phyloP scores from a whole-genome alignment of 2,888 invertebrate species.

The Matsumyia berberina region DNA sequence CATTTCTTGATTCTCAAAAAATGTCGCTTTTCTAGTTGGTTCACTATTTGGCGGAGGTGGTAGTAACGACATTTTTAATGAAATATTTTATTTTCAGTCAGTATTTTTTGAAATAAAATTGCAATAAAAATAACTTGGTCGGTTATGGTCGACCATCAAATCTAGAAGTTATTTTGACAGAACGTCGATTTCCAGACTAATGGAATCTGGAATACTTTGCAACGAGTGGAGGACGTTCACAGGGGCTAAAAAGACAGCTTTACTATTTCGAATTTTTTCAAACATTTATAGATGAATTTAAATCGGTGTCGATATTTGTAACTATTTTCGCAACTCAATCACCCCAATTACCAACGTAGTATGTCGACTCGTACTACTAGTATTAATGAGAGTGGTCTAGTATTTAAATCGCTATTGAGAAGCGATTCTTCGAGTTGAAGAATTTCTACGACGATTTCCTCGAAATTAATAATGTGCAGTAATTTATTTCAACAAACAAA shows the following conservation, averaged over 20 bases:
- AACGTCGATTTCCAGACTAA: not conserved
- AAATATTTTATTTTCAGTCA: constrained; percentile 53
- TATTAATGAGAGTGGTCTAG: too few species aligned
- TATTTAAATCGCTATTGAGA: too few species aligned
- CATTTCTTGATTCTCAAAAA: constrained; percentile 84
- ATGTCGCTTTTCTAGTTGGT: constrained; percentile 72
- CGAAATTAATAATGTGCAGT: too few species aligned
- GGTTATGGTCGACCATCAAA: too few species aligned
- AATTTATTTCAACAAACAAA: too few species aligned
- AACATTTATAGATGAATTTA: too few species aligned
- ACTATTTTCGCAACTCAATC: too few species aligned
- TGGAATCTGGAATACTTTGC: constrained; percentile 27
- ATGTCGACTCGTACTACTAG: too few species aligned
- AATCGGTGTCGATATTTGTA: too few species aligned
- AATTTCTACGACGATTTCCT: too few species aligned
- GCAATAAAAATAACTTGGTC: not conserved
- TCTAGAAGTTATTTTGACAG: constrained; percentile 5
- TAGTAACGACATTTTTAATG: constrained; percentile 77
- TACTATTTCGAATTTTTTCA: not conserved
- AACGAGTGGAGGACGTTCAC: constrained; percentile 10
- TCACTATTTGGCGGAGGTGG: constrained; percentile 74
- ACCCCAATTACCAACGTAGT: too few species aligned
- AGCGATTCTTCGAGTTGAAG: too few species aligned
- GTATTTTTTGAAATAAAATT: constrained; percentile 12
- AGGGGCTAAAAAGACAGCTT: not conserved